These are phyloP conservation scores for Acromyrmex echinatior DNA, from an alignment of 1,140 invertebrate species.

Conservation along the genomic window DNA sequence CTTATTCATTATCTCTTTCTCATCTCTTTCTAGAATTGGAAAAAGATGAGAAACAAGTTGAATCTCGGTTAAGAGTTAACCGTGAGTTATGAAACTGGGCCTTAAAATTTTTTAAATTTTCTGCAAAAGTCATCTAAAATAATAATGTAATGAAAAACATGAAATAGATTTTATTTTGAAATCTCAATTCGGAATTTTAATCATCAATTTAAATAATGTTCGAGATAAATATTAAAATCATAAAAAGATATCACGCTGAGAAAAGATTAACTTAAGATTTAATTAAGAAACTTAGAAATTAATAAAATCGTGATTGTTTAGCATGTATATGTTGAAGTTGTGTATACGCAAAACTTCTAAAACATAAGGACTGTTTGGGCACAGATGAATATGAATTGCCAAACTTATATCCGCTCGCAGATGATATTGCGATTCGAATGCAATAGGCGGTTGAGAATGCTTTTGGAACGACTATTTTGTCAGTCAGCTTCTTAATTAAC, in stretches of 20 bases:
- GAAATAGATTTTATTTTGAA: background rate
- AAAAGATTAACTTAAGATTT: background rate
- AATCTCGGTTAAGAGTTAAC: too few relatives aligned
- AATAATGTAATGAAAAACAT: background rate
- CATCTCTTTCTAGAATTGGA: too few relatives aligned
- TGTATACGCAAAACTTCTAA: background rate
- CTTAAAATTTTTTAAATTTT: background rate
- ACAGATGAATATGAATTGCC: slow-evolving; percentile 70
- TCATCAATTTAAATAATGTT: background rate
- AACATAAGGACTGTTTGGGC: background rate
- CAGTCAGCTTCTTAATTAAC: slow-evolving; percentile 76
- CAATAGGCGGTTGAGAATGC: slow-evolving; percentile 43
- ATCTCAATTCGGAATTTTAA: background rate
- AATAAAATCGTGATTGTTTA: background rate
- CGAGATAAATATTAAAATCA: background rate
- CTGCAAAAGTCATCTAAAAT: background rate
- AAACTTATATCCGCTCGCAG: slow-evolving; percentile 44
- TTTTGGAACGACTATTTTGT: slow-evolving; percentile 69
- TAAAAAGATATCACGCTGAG: background rate
- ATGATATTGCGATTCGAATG: slow-evolving; percentile 60
- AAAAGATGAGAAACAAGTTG: too few relatives aligned
- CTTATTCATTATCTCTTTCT: too few relatives aligned
- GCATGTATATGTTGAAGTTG: background rate
- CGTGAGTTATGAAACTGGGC: too few relatives aligned
- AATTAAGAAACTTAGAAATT: background rate